Percentiles rank a stretch among this genome's conserved stretches.
These are phyloP conservation scores for Cyanistes caeruleus DNA, from an alignment of 2,113 vertebrate species.

Conservation along the genomic window DNA sequence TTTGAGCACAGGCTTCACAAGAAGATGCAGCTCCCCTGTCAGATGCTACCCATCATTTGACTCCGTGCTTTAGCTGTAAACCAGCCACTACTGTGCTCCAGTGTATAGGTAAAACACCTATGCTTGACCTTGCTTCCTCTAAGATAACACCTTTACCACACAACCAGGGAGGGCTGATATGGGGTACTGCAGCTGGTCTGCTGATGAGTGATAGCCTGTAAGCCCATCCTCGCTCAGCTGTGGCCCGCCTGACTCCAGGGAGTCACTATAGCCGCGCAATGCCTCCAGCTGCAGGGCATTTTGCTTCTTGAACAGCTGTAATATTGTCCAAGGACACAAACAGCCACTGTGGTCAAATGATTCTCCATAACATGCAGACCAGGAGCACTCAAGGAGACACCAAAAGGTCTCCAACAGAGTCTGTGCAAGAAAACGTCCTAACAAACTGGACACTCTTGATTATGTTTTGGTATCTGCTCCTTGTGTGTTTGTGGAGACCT, in stretches of 20 bases:
- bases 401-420: neutral
- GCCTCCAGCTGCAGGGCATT: neutral
- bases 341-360: neutral
- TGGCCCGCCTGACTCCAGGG: fast-evolving
- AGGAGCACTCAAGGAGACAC: neutral
- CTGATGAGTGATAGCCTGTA: neutral
- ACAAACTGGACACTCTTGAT: neutral
- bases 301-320: neutral
- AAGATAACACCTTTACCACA: neutral
- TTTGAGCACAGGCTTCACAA: neutral
- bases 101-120: neutral
- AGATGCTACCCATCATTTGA: neutral
- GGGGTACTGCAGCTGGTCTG: neutral
- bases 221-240: neutral
- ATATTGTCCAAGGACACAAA: neutral
- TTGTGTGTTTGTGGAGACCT: neutral
- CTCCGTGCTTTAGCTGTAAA: fast-evolving
- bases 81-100: neutral
- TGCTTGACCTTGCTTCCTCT: neutral
- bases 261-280: neutral
- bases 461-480: neutral
- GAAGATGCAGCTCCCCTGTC: neutral
- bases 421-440: neutral
- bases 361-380: neutral
- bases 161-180: fast-evolving